A percentile compares a stretch with the other conserved stretches of the same genome.
Conservation (phyloP, 2,113 vertebrate species). For the Galeopterus variegatus region DNA sequence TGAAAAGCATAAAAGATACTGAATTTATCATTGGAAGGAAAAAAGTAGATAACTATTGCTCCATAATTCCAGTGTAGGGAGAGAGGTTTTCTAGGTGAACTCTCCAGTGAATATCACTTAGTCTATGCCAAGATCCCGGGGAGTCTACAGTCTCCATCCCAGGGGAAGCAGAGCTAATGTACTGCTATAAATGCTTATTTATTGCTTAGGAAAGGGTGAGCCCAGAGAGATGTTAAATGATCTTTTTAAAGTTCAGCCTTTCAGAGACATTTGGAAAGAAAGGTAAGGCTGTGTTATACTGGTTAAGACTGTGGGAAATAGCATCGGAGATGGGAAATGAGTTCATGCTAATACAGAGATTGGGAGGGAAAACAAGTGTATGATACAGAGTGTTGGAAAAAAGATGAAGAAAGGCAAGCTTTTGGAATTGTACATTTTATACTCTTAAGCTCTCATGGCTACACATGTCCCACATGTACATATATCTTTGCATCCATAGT, state of each 20-base stretch:
- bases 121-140: not conserved
- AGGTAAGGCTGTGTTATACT: not conserved
- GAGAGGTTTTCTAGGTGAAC: not conserved
- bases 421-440: not conserved
- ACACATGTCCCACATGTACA: no score
- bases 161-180: not conserved
- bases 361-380: not conserved
- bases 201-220: not conserved
- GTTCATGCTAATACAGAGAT: not conserved
- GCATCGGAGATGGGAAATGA: not conserved
- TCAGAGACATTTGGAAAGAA: constrained; percentile 11
- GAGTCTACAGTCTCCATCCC: not conserved
- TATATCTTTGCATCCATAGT: not conserved
- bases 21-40: not conserved
- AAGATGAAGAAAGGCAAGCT: not conserved
- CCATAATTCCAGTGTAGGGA: not conserved
- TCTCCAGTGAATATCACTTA: constrained; percentile 21
- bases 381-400: not conserved
- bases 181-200: not conserved
- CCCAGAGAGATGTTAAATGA: not conserved
- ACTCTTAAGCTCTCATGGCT: not conserved
- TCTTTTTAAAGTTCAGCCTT: not conserved
- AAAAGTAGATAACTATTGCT: not conserved
- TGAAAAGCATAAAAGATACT: not conserved
- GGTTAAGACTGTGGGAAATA: not conserved